Percentiles rank a stretch among this genome's conserved stretches.
Conservation (phyloP, 1,140 invertebrate species). For the Trichogramma pretiosum region DNA sequence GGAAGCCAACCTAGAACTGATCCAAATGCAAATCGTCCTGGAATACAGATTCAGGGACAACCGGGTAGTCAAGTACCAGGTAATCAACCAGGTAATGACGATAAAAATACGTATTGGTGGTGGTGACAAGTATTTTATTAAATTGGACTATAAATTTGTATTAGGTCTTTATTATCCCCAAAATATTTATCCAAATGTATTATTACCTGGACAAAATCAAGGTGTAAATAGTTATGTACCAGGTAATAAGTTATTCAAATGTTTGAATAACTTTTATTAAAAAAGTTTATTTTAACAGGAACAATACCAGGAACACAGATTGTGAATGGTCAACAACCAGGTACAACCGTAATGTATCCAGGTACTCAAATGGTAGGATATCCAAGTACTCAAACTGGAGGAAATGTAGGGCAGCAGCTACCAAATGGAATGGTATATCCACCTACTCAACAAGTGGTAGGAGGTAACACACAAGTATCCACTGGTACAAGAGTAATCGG, state of each 20-base stretch:
- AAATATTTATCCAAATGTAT: slow-evolving; percentile 15
- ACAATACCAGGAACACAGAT: slow-evolving; percentile 13
- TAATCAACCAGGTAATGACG: no score
- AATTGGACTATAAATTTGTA: no score
- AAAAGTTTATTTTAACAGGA: slow-evolving; percentile 14
- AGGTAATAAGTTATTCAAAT: no score
- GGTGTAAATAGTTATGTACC: slow-evolving; percentile 11
- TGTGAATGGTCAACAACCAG: neutral
- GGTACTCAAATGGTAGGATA: neutral
- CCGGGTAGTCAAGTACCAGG: no score
- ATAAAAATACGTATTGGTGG: no score
- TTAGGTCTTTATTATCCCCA: no score
- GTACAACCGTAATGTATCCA: slow-evolving; percentile 13
- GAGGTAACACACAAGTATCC: neutral
- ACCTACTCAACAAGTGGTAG: neutral
- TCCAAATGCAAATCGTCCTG: no score
- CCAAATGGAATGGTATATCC: neutral
- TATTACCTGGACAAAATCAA: slow-evolving; percentile 4
- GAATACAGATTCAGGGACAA: no score
- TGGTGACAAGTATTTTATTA: no score
- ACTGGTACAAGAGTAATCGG: slow-evolving; percentile 3
- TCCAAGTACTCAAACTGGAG: neutral
- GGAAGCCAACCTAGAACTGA: no score
- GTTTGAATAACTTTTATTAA: neutral
- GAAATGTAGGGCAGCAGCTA: no score